Evolutionary conservation across 2,888 invertebrate species (phyloP).

Genomic region (Netelia melanura): DNA sequence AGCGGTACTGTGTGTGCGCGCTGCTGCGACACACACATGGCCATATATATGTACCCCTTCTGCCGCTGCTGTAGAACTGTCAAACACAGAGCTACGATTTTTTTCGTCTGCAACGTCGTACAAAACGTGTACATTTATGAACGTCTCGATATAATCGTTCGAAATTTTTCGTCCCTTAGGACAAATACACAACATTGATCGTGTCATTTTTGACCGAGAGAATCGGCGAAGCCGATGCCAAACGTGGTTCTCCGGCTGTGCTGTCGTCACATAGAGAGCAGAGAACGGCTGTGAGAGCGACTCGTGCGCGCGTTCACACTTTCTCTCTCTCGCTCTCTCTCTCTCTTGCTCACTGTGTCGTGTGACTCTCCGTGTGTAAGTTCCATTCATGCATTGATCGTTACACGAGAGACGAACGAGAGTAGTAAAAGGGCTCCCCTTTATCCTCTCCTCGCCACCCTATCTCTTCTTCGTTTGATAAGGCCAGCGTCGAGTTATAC

Average conservation of each 20-base stretch:
- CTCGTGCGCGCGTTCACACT: constrained; percentile 64
- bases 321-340: constrained; percentile 34
- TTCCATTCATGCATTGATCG: constrained; percentile 84
- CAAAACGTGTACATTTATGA: background rate
- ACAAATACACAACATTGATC: background rate
- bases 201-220: background rate
- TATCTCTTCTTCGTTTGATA: constrained; percentile 69
- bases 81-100: constrained; percentile 29
- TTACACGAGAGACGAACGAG: constrained; percentile 68
- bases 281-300: constrained; percentile 52
- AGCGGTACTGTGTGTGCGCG: background rate
- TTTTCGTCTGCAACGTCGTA: background rate
- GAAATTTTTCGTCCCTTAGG: background rate
- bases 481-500: constrained; percentile 59
- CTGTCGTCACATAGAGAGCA: constrained; percentile 17
- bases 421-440: constrained; percentile 64
- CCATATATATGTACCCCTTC: constrained; percentile 3
- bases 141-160: background rate
- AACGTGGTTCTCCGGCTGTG: constrained; percentile 7
- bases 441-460: constrained; percentile 17
- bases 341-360: constrained; percentile 56
- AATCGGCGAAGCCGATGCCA: constrained; percentile 15
- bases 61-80: constrained; percentile 36
- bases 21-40: constrained; percentile 3
- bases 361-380: constrained; percentile 71